Conservation (phyloP, 2,113 vertebrate genomes). For the Menura novaehollandiae region DNA sequence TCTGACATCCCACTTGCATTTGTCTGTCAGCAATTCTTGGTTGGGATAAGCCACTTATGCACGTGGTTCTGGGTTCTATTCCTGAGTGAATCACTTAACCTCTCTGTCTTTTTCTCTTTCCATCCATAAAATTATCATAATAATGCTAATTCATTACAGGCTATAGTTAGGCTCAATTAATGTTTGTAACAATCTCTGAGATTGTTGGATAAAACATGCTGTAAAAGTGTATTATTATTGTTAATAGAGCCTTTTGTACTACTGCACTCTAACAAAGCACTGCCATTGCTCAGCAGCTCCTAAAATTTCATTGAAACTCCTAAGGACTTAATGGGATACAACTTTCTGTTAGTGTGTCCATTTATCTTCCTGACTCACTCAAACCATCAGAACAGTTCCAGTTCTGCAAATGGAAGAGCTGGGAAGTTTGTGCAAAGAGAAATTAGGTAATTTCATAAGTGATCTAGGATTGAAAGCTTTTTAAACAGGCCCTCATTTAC, state of each 20-base stretch:
- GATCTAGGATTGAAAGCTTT: background rate
- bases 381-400: background rate
- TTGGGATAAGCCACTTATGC: background rate
- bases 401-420: background rate
- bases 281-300: background rate
- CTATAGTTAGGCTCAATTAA: slow-evolving; percentile 37
- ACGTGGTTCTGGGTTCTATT: background rate
- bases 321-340: background rate
- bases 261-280: background rate
- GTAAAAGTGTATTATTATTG: slow-evolving; percentile 41
- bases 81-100: background rate
- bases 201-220: slow-evolving; percentile 27
- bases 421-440: background rate
- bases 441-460: background rate
- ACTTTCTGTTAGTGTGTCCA: background rate
- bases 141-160: slow-evolving; percentile 30
- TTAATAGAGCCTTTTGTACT: slow-evolving; percentile 38
- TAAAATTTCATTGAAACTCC: background rate
- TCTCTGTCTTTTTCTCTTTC: slow-evolving; percentile 7
- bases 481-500: background rate
- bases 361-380: background rate
- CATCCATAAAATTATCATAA: slow-evolving; percentile 35
- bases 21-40: background rate
- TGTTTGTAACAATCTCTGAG: slow-evolving; percentile 36
- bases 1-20: background rate